Evolutionary conservation across 1,140 invertebrate genomes (phyloP), one percentile per base, ranked within the genome.

Genomic region (Aleiodes sp.): DNA sequence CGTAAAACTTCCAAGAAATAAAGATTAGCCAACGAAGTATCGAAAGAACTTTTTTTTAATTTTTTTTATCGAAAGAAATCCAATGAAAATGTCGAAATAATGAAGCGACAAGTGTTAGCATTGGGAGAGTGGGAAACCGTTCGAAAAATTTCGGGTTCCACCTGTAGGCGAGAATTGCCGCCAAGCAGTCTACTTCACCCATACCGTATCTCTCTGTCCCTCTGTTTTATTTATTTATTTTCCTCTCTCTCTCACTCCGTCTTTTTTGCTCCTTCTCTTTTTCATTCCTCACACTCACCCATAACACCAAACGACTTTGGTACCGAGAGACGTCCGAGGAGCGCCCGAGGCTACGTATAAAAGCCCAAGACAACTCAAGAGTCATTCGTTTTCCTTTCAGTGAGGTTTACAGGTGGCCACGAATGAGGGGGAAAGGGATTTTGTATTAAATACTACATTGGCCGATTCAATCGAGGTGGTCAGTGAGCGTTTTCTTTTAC

Each of bases 171-270:
- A 16, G 4, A 28, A 28, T 16, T 28, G 66, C 59, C 66, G 66
- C 66, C 66, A 68, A 46, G 66, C 66, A 65, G 56, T 70, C 56
- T 70, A 46, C 64, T 46, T 35, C 28, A 46, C 65, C 33, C 68
- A 65, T 35, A 16, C 31, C 39, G 37, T 9, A 29, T 52, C 60
- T 63, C 35, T 70, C 4, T 39, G 14, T 70, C 12, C 6, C 37
- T 41, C 14, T 35, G 1, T 29, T 33, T 56, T 31, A 19, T 37
- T 41, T 26, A 21, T 28, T 2, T 26, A 35, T 33, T 29, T 31
- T 70, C 35, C 33, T 70, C 52, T 64, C 35, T 60, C 1, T 41
- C 31, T 67, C 9, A 19, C 29, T 19, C 7, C 33, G 19, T 65
- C 41, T 33, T 21, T 41, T 28, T 24, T 29, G 4, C 7, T 26